phyloP scores from a whole-genome alignment of 2,113 vertebrate genomes.

The Setophaga coronata region DNA sequence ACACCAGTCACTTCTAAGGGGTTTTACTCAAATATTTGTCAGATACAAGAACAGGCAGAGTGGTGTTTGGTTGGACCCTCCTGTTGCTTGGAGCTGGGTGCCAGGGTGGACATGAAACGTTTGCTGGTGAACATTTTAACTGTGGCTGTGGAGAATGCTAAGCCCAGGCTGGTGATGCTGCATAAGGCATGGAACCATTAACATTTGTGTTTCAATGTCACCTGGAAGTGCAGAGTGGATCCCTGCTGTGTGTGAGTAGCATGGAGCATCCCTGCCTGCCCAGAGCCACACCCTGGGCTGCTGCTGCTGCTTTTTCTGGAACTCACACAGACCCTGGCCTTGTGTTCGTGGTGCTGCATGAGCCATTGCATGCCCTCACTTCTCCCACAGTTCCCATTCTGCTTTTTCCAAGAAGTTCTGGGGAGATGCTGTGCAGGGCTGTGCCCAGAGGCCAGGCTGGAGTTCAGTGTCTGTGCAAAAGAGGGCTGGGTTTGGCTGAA shows the following conservation, averaged over 20 bases:
- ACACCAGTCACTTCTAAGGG: background rate
- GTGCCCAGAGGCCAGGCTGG: background rate
- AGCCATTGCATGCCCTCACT: conserved; percentile 68
- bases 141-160: background rate
- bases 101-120: background rate
- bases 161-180: background rate
- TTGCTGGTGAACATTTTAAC: background rate
- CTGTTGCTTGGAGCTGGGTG: background rate
- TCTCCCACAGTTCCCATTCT: background rate
- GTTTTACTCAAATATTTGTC: background rate
- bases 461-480: background rate
- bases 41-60: background rate
- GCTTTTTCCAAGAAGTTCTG: conserved; percentile 53
- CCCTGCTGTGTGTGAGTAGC: conserved; percentile 87
- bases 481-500: background rate
- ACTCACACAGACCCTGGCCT: background rate
- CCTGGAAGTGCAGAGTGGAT: conserved; percentile 78
- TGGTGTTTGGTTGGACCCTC: background rate
- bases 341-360: conserved; percentile 41
- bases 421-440: background rate
- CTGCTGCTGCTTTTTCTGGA: background rate
- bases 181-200: conserved; percentile 50
- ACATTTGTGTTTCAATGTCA: conserved; percentile 67
- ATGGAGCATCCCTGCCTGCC: conserved; percentile 44
- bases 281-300: background rate